These are phyloP conservation scores for Zosterops japonicus DNA, from an alignment of 2,113 vertebrate species.

Conservation along the genomic window DNA sequence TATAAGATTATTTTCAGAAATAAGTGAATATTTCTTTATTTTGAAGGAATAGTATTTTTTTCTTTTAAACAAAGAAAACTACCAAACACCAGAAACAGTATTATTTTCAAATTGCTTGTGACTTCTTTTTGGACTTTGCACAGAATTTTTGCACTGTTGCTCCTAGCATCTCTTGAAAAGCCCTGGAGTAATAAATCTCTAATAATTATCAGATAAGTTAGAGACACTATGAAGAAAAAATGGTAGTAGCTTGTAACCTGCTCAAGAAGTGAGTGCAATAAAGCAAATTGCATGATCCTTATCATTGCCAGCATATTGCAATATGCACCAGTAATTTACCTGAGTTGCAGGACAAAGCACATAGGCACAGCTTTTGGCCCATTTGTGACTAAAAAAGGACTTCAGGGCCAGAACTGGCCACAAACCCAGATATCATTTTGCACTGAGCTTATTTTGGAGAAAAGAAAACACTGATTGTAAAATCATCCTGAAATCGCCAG, in stretches of 20 bases:
- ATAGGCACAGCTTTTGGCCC: background rate
- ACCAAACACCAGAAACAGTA: background rate
- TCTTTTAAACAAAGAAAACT: background rate
- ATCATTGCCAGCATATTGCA: rapidly evolving
- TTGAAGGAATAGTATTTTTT: background rate
- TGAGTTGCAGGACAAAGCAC: background rate
- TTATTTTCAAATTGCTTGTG: background rate
- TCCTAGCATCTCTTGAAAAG: background rate
- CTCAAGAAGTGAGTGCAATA: background rate
- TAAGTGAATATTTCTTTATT: background rate
- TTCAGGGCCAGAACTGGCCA: background rate
- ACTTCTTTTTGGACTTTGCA: background rate
- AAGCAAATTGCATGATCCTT: background rate
- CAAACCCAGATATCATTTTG: background rate
- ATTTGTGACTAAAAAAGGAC: background rate
- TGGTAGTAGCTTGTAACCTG: background rate
- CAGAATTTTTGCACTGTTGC: background rate
- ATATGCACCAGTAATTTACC: background rate
- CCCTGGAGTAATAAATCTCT: background rate
- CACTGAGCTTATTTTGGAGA: background rate
- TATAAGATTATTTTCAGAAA: background rate
- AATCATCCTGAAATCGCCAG: background rate
- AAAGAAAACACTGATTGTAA: background rate
- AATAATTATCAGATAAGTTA: background rate
- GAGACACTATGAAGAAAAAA: background rate